Evolutionary conservation across 2,888 invertebrate genomes (phyloP).

Genomic region (Caenorhabditis virilis): DNA sequence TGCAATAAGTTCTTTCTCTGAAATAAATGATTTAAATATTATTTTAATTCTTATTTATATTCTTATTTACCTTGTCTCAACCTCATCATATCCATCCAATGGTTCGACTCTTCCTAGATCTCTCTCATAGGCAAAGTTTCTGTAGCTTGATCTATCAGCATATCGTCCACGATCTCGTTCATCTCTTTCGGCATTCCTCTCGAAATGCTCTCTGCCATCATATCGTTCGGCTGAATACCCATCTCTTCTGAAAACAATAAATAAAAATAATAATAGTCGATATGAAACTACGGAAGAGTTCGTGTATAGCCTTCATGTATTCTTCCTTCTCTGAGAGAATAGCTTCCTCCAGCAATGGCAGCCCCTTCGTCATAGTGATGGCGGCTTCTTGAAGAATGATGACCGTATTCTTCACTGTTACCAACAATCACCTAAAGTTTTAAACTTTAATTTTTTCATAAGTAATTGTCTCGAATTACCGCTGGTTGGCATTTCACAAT

Average conservation of each 20-base stretch:
- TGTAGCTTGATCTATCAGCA: conserved; percentile 41
- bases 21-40: conserved; percentile 7
- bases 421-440: conserved; percentile 24
- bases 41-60: neutral
- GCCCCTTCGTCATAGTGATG: conserved; percentile 20
- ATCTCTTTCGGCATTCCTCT: neutral
- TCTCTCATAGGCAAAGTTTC: conserved; percentile 47
- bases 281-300: conserved; percentile 32
- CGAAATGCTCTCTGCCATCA: conserved; percentile 22
- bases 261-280: too few relatives aligned
- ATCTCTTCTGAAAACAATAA: neutral
- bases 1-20: conserved; percentile 38
- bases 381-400: conserved; percentile 14
- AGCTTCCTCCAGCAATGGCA: conserved; percentile 36
- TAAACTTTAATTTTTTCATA: too few relatives aligned
- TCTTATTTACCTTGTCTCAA: conserved; percentile 32
- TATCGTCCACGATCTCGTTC: conserved; percentile 2
- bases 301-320: conserved; percentile 37
- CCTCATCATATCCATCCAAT: conserved; percentile 46
- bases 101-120: conserved; percentile 50
- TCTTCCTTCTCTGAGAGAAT: conserved; percentile 43
- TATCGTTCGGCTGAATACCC: conserved; percentile 12
- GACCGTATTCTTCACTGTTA: conserved; percentile 6
- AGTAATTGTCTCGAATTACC: too few relatives aligned
- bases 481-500: conserved; percentile 36